A percentile compares a stretch with the other conserved stretches of the same genome.
Evolutionary conservation across 2,888 invertebrate species (phyloP).

Genomic region (Poecilus cupreus): DNA sequence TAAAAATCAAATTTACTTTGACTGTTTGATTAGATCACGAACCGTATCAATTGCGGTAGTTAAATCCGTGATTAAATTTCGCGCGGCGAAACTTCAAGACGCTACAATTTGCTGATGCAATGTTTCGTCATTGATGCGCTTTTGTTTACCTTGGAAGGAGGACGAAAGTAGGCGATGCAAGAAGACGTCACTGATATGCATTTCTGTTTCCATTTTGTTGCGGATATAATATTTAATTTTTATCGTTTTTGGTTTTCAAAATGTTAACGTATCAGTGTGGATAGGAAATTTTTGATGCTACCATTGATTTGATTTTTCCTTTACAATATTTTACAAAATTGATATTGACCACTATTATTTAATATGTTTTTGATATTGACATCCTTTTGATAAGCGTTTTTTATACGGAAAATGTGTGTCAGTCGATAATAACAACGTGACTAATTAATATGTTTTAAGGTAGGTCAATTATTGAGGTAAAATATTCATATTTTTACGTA

Average conservation of each 20-base stretch:
- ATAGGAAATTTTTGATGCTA: too few relatives aligned
- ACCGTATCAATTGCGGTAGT: background rate
- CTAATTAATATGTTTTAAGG: too few relatives aligned
- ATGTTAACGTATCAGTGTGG: too few relatives aligned
- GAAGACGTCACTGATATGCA: background rate
- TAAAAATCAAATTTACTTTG: background rate
- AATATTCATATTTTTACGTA: too few relatives aligned
- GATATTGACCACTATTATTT: too few relatives aligned
- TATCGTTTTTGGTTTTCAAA: background rate
- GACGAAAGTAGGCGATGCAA: background rate
- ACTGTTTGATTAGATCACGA: background rate
- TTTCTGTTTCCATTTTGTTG: background rate
- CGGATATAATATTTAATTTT: background rate
- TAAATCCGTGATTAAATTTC: constrained; percentile 22
- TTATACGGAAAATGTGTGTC: too few relatives aligned
- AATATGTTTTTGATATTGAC: too few relatives aligned
- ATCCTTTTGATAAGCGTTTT: too few relatives aligned
- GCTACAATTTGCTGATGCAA: constrained; percentile 25
- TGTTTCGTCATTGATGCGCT: constrained; percentile 37
- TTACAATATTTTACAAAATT: too few relatives aligned
- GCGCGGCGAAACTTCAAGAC: background rate
- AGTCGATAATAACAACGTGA: too few relatives aligned
- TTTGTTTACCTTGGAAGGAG: background rate
- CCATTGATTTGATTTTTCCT: too few relatives aligned
- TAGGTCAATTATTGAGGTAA: too few relatives aligned